These are phyloP conservation scores for Baccha elongata DNA, from an alignment of 2,888 invertebrate genomes.

Conservation along the genomic window DNA sequence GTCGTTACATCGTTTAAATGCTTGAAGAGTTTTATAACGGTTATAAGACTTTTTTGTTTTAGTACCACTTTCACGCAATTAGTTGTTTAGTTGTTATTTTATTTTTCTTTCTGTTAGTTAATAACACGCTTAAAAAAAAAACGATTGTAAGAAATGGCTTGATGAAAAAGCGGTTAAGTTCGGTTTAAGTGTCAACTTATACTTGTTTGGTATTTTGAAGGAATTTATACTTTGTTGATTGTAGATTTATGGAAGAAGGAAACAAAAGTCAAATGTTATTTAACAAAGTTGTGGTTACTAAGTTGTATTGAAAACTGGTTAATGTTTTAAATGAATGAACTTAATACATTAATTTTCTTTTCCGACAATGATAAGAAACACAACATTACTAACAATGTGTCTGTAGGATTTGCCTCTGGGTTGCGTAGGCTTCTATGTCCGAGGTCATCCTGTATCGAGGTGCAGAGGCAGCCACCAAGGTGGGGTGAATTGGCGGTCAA, in stretches of 20 bases:
- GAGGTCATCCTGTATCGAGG: no score
- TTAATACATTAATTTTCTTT: no score
- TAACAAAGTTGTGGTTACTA: neutral
- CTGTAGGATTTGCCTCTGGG: no score
- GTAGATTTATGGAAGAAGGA: conserved; percentile 17
- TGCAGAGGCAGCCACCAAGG: no score
- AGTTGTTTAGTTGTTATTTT: conserved; percentile 4
- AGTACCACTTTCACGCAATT: conserved; percentile 54
- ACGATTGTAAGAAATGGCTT: conserved; percentile 1
- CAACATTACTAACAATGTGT: no score
- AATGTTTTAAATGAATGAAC: no score
- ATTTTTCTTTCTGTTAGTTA: conserved; percentile 2
- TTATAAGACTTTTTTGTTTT: conserved; percentile 31
- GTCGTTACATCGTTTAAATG: conserved; percentile 44
- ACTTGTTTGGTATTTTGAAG: conserved; percentile 35
- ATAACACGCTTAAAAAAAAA: conserved; percentile 40
- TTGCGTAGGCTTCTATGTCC: no score
- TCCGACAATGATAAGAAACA: no score
- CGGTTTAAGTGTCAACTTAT: conserved; percentile 31
- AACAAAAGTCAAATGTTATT: conserved; percentile 2
- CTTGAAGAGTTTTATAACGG: conserved; percentile 29
- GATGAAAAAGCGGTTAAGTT: conserved; percentile 1
- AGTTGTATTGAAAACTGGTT: no score
- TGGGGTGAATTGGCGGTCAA: no score
- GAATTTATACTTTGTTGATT: conserved; percentile 6